phyloP scores from a whole-genome alignment of 2,797 vertebrate species.

The Chrysocyon brachyurus region DNA sequence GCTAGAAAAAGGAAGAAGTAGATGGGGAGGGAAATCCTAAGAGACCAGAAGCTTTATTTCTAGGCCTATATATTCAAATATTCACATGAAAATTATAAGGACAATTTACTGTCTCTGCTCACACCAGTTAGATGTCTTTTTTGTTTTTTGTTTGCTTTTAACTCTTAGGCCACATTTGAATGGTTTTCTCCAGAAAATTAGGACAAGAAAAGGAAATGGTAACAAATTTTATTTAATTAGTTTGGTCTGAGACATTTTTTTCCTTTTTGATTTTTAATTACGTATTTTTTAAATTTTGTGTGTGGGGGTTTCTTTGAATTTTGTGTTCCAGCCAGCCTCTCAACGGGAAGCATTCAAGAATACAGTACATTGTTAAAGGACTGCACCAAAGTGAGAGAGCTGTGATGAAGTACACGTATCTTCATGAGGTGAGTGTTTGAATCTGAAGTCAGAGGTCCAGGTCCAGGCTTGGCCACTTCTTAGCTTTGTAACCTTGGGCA shows the following conservation, averaged over 20 bases:
- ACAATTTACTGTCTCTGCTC: neutral
- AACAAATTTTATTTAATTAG: conserved; percentile 19
- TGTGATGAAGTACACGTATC: rapidly evolving
- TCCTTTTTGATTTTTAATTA: conserved; percentile 12
- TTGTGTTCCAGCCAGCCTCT: neutral
- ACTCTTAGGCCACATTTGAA: conserved; percentile 33
- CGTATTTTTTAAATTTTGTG: neutral
- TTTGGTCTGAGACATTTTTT: neutral
- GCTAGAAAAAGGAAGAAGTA: neutral
- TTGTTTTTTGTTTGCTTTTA: neutral
- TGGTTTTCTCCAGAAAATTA: conserved; percentile 41
- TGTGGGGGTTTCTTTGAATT: neutral
- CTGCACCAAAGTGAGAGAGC: too few relatives aligned
- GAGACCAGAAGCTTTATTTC: neutral
- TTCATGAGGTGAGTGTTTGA: neutral
- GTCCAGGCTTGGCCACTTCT: neutral
- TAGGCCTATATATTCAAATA: neutral
- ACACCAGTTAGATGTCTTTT: neutral
- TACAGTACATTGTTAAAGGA: neutral
- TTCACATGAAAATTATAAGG: neutral
- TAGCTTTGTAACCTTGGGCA: neutral
- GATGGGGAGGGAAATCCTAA: neutral
- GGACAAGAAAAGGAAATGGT: neutral
- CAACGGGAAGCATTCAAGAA: neutral
- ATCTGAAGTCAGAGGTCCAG: neutral